Evolutionary conservation across 2,113 vertebrate genomes (phyloP).

Genomic region (Anarhynchus alexandrinus): DNA sequence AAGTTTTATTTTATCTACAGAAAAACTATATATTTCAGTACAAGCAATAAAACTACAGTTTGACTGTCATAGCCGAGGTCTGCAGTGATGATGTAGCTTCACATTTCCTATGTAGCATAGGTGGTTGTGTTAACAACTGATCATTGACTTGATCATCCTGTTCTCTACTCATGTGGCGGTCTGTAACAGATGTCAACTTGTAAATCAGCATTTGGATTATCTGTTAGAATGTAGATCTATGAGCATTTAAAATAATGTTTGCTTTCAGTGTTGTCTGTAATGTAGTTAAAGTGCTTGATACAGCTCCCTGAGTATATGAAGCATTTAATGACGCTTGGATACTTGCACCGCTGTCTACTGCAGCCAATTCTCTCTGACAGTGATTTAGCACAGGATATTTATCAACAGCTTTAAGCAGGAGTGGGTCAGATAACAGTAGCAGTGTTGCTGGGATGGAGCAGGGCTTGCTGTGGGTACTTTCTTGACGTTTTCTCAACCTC

Average conservation of each 20-base stretch:
- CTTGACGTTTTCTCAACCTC: background rate
- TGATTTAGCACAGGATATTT: background rate
- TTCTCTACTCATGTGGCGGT: background rate
- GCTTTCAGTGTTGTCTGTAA: background rate
- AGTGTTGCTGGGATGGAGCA: background rate
- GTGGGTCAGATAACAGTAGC: background rate
- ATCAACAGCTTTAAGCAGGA: background rate
- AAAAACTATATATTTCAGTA: background rate
- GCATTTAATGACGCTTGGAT: background rate
- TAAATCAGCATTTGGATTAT: background rate
- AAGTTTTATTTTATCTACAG: too few relatives aligned
- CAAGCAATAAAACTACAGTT: background rate
- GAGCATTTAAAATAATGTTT: background rate
- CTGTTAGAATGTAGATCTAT: background rate
- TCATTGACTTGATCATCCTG: background rate
- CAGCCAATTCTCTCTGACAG: background rate
- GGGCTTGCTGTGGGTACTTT: background rate
- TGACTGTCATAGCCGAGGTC: background rate
- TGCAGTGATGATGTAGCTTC: background rate
- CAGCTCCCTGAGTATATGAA: background rate
- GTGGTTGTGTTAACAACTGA: background rate
- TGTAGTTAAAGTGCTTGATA: background rate
- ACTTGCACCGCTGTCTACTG: background rate
- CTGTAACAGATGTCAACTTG: background rate
- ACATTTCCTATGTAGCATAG: rapidly evolving